These are phyloP conservation scores for Lithophane ornitopus DNA, from an alignment of 2,888 invertebrate genomes.

Conservation along the genomic window DNA sequence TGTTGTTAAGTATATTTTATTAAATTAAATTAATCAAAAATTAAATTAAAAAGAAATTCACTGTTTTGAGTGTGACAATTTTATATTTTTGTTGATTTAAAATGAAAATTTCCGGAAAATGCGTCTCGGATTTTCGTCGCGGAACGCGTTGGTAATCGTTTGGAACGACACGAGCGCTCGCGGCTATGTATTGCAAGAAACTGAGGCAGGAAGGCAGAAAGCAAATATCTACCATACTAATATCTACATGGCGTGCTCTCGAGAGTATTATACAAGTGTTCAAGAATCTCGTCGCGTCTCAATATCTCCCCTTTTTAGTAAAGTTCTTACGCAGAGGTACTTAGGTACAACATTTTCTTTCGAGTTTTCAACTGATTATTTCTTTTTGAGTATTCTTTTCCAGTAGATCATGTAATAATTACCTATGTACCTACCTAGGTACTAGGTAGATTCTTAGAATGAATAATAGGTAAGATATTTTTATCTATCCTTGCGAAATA, in stretches of 20 bases:
- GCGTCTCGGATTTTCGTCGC: constrained; percentile 40
- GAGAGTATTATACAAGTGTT: constrained; percentile 59
- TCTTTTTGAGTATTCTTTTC: not conserved
- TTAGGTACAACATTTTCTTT: constrained; percentile 38
- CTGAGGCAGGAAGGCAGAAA: constrained; percentile 68
- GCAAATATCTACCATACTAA: constrained; percentile 58
- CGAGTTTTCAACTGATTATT: constrained; percentile 24
- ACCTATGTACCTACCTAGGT: too few relatives aligned
- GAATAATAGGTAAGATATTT: not conserved
- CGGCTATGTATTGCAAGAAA: constrained; percentile 64
- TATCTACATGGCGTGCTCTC: constrained; percentile 65
- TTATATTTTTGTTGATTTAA: not conserved
- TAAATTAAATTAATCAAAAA: not conserved
- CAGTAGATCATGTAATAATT: not conserved
- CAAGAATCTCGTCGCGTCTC: constrained; percentile 67
- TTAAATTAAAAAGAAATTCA: constrained; percentile 2
- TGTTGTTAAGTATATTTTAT: constrained; percentile 19
- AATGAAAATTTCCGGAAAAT: constrained; percentile 15
- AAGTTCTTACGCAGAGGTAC: constrained; percentile 43
- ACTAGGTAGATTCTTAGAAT: not conserved
- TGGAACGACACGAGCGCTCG: constrained; percentile 57
- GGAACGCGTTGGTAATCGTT: constrained; percentile 32
- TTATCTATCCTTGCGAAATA: not conserved
- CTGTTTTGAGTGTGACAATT: not conserved
- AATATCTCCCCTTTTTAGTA: constrained; percentile 69